Conservation (phyloP, 1,140 invertebrate species). For the Caenorhabditis latens region DNA sequence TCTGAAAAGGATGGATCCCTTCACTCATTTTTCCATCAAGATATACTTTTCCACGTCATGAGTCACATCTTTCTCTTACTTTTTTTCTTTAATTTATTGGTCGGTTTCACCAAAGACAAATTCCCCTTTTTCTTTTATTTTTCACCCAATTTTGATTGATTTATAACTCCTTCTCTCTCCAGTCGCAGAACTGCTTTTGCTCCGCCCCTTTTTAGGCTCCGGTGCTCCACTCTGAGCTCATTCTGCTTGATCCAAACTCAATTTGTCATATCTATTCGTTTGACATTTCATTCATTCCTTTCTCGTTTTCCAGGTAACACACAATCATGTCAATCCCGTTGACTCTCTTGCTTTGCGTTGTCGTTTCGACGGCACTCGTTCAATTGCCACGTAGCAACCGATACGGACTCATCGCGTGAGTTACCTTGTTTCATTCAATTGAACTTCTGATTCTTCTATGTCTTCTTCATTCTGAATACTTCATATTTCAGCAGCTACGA, state of each 20-base stretch:
- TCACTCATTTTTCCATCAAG: too few species aligned
- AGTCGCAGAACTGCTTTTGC: not conserved
- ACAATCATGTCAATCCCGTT: constrained; percentile 31
- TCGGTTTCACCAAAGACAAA: not conserved
- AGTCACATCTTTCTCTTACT: not conserved
- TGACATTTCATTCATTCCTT: constrained; percentile 11
- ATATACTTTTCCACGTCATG: not conserved
- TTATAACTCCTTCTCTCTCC: constrained; percentile 25
- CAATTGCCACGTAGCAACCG: constrained; percentile 38
- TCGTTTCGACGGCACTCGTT: constrained; percentile 22
- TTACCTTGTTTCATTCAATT: not conserved
- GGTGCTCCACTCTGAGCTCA: constrained; percentile 2
- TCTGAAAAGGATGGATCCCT: too few species aligned
- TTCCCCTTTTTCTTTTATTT: not conserved
- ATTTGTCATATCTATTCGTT: constrained; percentile 45
- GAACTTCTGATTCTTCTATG: not conserved
- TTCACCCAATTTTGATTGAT: constrained; percentile 19
- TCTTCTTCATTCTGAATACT: not conserved
- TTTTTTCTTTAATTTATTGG: not conserved
- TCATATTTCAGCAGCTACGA: constrained; percentile 1
- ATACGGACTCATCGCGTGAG: constrained; percentile 31
- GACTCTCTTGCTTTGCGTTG: constrained; percentile 26
- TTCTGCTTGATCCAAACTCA: constrained; percentile 17
- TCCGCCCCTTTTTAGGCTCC: constrained; percentile 12
- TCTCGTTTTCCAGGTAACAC: constrained; percentile 38